Evolutionary conservation across 2,888 invertebrate genomes (phyloP), one percentile per base, ranked within the genome.

Genomic region (Andricus quercusramuli): DNA sequence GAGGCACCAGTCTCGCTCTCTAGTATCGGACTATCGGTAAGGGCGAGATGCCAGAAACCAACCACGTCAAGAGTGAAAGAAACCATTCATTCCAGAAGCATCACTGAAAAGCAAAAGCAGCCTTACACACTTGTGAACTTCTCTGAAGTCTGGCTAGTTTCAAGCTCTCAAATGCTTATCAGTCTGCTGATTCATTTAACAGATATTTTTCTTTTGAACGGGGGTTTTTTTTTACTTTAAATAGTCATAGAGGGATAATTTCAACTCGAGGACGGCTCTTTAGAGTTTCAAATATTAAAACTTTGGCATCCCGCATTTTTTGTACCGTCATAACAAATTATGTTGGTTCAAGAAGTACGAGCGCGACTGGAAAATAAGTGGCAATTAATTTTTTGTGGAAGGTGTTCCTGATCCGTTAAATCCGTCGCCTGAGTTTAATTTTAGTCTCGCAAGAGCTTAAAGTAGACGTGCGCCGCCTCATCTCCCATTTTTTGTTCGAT

Each of bases 21-120:
- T 62, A 62, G 59, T 25, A 62, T 62, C 22, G 62, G 62, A 13
- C 62, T 62, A 25, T 62, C 62, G 25, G 22, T 15, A 62, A 62
- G 62, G 62, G 62, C 62, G 62, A 62, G 62, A 62, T 62, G 62
- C 62, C 62, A 62, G 62, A 62, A 62, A 62, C 25, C 62, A 25
- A 25, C 62, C 62, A 62, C 62, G 62, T 62, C 62, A 88, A 85
- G 88, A 86, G 86, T 86, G 86, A 88, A 88, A 86, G 85, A 82
- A 88, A 84, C 86, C 85, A 87, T 88, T 88, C 84, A 84, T 78
- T 80, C 68, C 79, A 81, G n/a, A 74, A 51, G n/a, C 70, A 25
- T 62, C 62, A 22, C 13, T 62, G 25, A 56, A 15, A 56, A 56
- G 56, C 51, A 56, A 15, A 56, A 56, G n/a, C 56, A 56, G 56